Conservation (phyloP, 2,113 vertebrate species). For the Oncorhynchus clarkii region DNA sequence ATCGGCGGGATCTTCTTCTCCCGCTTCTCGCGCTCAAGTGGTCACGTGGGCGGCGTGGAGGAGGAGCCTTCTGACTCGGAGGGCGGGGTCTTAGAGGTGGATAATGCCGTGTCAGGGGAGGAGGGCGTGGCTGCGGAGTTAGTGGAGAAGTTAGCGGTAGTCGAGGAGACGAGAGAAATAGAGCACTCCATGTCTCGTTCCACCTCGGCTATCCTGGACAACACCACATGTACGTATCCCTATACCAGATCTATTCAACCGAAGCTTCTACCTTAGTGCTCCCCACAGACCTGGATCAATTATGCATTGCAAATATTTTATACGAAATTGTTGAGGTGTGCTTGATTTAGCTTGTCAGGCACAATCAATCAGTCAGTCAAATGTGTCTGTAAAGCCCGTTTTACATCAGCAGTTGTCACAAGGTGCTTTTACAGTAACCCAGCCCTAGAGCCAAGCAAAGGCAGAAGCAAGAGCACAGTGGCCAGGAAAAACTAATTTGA, state of each 20-base stretch:
- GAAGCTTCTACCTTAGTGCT: not conserved
- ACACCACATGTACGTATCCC: conserved; percentile 76
- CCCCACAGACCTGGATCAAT: too few species aligned
- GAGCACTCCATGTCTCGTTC: conserved; percentile 73
- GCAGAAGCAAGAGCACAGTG: too few species aligned
- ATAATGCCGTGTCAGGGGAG: conserved; percentile 38
- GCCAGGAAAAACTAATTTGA: too few species aligned
- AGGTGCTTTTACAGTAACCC: too few species aligned
- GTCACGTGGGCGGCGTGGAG: conserved; percentile 71
- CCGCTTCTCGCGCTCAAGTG: conserved; percentile 85
- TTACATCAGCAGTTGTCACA: too few species aligned
- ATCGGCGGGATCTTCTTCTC: conserved; percentile 94
- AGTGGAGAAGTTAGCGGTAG: conserved; percentile 37
- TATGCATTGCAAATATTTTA: too few species aligned
- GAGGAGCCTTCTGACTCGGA: conserved; percentile 65
- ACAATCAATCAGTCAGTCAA: too few species aligned
- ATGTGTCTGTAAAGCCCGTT: too few species aligned
- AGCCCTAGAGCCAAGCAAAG: too few species aligned
- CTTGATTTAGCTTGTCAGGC: too few species aligned
- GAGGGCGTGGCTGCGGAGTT: conserved; percentile 24
- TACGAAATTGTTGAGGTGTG: too few species aligned
- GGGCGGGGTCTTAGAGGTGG: conserved; percentile 65
- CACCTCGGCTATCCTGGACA: conserved; percentile 80
- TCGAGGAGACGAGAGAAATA: conserved; percentile 33
- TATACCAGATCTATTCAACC: too few species aligned